Conservation (phyloP, 2,888 invertebrate species). For the Branchellion lobata region DNA sequence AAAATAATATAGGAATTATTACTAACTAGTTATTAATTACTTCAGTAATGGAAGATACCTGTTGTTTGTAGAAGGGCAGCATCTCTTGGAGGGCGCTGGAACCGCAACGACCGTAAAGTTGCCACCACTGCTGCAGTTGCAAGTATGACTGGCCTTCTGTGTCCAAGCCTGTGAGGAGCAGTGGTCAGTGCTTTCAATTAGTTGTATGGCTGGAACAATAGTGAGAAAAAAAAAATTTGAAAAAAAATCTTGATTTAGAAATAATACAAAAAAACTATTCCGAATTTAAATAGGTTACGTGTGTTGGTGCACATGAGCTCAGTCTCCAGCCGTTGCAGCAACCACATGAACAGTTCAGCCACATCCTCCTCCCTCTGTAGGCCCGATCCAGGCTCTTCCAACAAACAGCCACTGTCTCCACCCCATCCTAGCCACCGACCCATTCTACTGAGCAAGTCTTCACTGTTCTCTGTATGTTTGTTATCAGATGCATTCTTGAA, state of each 20-base stretch:
- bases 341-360: constrained; percentile 36
- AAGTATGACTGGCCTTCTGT: not conserved
- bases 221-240: not conserved
- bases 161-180: not conserved
- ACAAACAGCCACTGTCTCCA: constrained; percentile 1
- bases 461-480: not conserved
- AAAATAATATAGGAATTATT: too few species aligned
- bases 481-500: not conserved
- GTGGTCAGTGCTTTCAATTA: not conserved
- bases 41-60: not conserved
- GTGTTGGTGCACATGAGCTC: not conserved
- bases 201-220: not conserved
- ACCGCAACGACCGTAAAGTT: not conserved
- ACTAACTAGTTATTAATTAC: too few species aligned
- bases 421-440: not conserved
- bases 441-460: not conserved
- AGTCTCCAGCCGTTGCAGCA: constrained; percentile 2
- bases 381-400: constrained; percentile 10
- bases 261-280: too few species aligned
- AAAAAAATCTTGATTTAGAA: too few species aligned
- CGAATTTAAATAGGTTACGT: too few species aligned
- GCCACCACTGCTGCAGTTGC: constrained; percentile 2
- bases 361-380: constrained; percentile 30
- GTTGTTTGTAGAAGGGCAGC: not conserved
- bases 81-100: not conserved